A percentile compares a stretch with the other conserved stretches of the same genome.
phyloP scores from a whole-genome alignment of 2,888 invertebrate species.

The Tetranychus piercei region DNA sequence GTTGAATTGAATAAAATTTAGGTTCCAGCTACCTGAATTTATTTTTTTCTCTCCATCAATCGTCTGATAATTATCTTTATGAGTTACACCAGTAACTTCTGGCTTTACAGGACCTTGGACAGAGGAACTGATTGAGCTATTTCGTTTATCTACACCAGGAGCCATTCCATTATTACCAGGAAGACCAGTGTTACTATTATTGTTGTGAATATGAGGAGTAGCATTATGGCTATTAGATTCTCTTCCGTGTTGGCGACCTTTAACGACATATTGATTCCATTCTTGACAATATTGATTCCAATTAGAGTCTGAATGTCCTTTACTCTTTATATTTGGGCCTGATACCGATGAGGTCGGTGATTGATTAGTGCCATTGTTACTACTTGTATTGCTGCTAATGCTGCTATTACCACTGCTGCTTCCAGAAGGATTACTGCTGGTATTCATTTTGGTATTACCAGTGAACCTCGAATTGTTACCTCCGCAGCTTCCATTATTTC shows the following conservation, averaged over 20 bases:
- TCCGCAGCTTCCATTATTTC: neutral
- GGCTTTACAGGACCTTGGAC: neutral
- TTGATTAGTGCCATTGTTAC: neutral
- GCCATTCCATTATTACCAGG: neutral
- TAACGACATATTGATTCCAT: neutral
- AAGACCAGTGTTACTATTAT: neutral
- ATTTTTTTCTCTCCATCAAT: neutral
- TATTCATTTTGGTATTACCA: neutral
- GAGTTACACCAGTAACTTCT: neutral
- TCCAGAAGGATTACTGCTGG: neutral
- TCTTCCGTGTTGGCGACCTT: neutral
- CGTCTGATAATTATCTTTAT: neutral
- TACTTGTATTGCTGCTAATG: neutral
- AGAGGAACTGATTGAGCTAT: neutral
- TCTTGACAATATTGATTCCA: conserved; percentile 1
- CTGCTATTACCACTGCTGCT: neutral
- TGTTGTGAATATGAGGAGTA: neutral
- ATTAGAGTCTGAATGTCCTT: neutral
- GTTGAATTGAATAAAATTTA: neutral
- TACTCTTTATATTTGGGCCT: neutral
- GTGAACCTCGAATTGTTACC: neutral
- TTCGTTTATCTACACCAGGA: neutral
- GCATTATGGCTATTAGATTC: neutral
- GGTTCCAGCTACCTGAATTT: neutral
- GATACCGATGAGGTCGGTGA: neutral